Conservation (phyloP, 2,888 invertebrate species). For the Agriopis leucophaearia region DNA sequence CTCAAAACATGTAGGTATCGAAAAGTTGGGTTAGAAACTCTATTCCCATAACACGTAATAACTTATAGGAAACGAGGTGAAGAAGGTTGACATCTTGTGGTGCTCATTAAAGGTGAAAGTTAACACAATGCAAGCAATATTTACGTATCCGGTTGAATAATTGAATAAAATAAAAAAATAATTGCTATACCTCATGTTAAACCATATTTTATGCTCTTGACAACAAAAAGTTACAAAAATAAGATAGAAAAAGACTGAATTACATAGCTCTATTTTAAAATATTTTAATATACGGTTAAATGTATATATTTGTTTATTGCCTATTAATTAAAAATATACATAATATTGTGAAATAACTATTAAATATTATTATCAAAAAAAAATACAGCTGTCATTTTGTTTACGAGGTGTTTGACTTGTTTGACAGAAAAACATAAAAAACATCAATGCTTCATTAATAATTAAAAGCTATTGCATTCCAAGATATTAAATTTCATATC, state of each 20-base stretch:
- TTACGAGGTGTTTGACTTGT: conserved; percentile 47
- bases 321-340: too few species aligned
- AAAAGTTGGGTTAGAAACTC: background rate
- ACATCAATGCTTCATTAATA: conserved; percentile 38
- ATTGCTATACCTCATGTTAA: background rate
- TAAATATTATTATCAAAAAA: conserved; percentile 4
- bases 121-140: conserved; percentile 62
- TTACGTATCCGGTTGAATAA: conserved; percentile 47
- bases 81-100: conserved; percentile 57
- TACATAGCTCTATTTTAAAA: too few species aligned
- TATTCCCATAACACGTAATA: conserved; percentile 50
- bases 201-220: too few species aligned
- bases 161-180: conserved; percentile 17
- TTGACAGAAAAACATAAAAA: conserved; percentile 38
- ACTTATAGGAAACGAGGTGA: conserved; percentile 47
- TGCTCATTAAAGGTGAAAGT: conserved; percentile 67
- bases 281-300: too few species aligned
- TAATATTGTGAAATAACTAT: background rate
- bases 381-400: conserved; percentile 38
- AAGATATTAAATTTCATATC: conserved; percentile 46
- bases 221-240: too few species aligned
- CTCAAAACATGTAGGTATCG: too few species aligned
- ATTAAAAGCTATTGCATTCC: conserved; percentile 44
- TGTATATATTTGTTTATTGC: too few species aligned
- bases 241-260: too few species aligned